Conservation (phyloP, 2,888 invertebrate genomes). For the Ormia ochracea region DNA sequence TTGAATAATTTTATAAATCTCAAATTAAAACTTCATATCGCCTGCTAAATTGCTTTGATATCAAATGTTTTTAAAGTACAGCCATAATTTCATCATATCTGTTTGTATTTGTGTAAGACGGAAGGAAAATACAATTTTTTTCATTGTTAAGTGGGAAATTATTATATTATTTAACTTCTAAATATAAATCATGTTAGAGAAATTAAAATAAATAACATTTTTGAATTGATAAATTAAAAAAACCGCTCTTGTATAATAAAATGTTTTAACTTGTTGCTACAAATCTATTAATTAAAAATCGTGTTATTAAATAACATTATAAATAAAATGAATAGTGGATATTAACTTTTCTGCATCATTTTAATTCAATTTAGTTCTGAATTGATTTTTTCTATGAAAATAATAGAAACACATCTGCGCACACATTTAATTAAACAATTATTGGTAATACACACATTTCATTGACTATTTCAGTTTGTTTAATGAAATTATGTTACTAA, state of each 20-base stretch:
- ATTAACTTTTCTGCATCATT: conserved; percentile 1
- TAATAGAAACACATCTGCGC: not conserved
- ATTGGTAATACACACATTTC: conserved; percentile 17
- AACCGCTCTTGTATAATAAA: not conserved
- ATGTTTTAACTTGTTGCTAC: conserved; percentile 8
- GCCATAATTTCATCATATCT: not conserved
- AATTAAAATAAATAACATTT: not conserved
- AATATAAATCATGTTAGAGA: not conserved
- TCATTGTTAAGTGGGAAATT: not conserved
- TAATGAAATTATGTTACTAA: conserved; percentile 28
- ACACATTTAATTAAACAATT: conserved; percentile 40
- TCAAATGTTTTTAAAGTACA: not conserved
- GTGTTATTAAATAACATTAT: not conserved
- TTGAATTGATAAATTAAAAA: not conserved
- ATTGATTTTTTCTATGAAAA: not conserved
- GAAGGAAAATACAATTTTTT: not conserved
- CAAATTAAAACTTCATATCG: conserved; percentile 42
- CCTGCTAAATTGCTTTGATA: conserved; percentile 52
- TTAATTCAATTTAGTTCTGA: conserved; percentile 25
- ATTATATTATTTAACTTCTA: not conserved
- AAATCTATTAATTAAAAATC: not conserved
- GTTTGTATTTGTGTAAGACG: not conserved
- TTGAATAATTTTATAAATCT: conserved; percentile 26
- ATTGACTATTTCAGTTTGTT: conserved; percentile 24
- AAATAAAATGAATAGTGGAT: too few species aligned